Percentiles rank a stretch among this genome's conserved stretches.
These are phyloP conservation scores for Morbakka virulenta DNA, from an alignment of 30 jellyfish, hydroid and myxozoan genomes.

Conservation along the genomic window DNA sequence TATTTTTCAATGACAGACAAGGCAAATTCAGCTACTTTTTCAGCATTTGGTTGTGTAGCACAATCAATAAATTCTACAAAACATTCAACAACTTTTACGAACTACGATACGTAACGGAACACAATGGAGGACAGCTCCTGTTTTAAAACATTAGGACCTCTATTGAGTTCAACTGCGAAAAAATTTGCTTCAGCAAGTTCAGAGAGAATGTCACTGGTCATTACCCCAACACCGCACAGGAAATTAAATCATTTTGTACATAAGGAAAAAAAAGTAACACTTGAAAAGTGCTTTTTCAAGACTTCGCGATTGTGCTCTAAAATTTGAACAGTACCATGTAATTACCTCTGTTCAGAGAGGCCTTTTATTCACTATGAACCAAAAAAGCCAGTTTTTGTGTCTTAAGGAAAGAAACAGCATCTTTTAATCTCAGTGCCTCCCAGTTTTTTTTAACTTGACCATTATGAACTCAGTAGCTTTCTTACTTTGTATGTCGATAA, in stretches of 20 bases:
- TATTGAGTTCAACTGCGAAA: constrained; percentile 37
- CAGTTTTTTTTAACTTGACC: too few relatives aligned
- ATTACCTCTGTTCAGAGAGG: constrained; percentile 22
- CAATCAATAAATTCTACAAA: constrained; percentile 27
- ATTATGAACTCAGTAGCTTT: too few relatives aligned
- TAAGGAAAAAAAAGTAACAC: constrained; percentile 34
- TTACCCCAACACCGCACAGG: not conserved
- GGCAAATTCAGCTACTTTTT: constrained; percentile 28
- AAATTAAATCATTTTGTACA: constrained; percentile 19
- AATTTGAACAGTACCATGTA: constrained; percentile 5
- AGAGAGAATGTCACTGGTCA: constrained; percentile 7
- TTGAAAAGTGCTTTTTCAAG: constrained; percentile 14
- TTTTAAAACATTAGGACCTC: constrained; percentile 33
- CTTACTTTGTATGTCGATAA: too few relatives aligned
- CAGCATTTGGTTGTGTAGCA: constrained; percentile 15
- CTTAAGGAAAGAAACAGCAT: too few relatives aligned
- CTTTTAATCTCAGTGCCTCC: too few relatives aligned
- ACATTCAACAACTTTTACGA: constrained; percentile 9
- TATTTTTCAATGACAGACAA: constrained; percentile 3
- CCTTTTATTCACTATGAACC: too few relatives aligned
- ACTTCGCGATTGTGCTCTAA: constrained; percentile 18
- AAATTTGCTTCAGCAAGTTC: constrained; percentile 29
- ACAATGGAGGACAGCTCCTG: constrained; percentile 20
- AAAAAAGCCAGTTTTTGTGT: too few relatives aligned
- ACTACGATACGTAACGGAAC: constrained; percentile 19